Evolutionary conservation across 2,113 vertebrate genomes (phyloP).

Genomic region (Alouatta palliata): DNA sequence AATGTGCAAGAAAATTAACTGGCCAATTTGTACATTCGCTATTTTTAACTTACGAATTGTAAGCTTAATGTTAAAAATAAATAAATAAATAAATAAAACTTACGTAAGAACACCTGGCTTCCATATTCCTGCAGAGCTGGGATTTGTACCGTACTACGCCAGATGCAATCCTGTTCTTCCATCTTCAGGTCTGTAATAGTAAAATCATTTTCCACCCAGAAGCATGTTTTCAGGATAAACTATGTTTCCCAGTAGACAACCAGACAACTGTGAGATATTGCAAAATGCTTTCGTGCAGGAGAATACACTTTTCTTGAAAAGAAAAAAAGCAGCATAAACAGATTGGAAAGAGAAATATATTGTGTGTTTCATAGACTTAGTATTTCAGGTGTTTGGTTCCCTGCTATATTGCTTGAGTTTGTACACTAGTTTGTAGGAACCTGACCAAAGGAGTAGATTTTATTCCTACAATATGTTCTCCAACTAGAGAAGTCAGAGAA

Average conservation of each 20-base stretch:
- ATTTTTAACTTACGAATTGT: not conserved
- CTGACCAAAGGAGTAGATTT: not conserved
- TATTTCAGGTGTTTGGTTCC: not conserved
- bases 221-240: not conserved
- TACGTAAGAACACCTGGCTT: fast-evolving
- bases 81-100: too few species aligned
- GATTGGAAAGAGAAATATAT: not conserved
- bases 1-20: not conserved
- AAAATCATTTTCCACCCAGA: not conserved
- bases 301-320: not conserved
- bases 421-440: not conserved
- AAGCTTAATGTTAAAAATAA: too few species aligned
- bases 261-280: not conserved
- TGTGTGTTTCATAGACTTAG: not conserved
- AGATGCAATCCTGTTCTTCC: not conserved
- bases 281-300: not conserved
- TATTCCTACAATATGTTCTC: not conserved
- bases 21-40: not conserved
- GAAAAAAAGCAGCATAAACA: not conserved
- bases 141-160: fast-evolving
- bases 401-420: too few species aligned
- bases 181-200: not conserved
- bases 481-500: not conserved
- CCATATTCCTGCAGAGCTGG: not conserved
- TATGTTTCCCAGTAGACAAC: not conserved